These are phyloP conservation scores for Cerastoderma edule DNA, from an alignment of 2,888 invertebrate species.

Conservation along the genomic window DNA sequence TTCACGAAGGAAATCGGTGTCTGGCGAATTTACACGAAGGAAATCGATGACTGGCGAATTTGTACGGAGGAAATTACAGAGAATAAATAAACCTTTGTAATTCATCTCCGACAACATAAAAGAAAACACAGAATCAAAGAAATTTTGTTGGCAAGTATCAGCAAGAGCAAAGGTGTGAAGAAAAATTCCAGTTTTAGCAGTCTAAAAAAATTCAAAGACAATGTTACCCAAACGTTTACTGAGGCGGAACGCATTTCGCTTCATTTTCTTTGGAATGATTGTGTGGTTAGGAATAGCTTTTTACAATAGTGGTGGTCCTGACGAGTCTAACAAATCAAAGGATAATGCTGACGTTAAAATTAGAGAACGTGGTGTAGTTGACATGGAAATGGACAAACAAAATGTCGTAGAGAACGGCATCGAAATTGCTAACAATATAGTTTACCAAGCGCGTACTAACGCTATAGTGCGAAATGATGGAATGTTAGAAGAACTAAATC, in stretches of 20 bases:
- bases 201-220: neutral
- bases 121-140: no score
- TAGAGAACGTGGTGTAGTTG: conserved; percentile 1
- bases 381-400: conserved; percentile 18
- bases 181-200: no score
- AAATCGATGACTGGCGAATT: no score
- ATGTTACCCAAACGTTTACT: conserved; percentile 9
- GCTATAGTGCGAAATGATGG: neutral
- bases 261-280: neutral
- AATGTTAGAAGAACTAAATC: neutral
- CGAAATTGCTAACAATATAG: neutral
- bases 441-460: neutral
- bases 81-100: no score
- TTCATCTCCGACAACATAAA: no score
- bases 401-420: neutral
- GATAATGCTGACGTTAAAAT: neutral
- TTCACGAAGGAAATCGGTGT: no score
- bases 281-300: conserved; percentile 1
- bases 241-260: conserved; percentile 4
- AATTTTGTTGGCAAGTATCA: no score
- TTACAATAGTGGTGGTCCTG: neutral
- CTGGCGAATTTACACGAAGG: no score
- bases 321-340: neutral
- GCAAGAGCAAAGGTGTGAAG: no score
- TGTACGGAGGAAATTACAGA: no score